Conservation (phyloP, 2,113 vertebrate species). For the Struthidea cinerea region DNA sequence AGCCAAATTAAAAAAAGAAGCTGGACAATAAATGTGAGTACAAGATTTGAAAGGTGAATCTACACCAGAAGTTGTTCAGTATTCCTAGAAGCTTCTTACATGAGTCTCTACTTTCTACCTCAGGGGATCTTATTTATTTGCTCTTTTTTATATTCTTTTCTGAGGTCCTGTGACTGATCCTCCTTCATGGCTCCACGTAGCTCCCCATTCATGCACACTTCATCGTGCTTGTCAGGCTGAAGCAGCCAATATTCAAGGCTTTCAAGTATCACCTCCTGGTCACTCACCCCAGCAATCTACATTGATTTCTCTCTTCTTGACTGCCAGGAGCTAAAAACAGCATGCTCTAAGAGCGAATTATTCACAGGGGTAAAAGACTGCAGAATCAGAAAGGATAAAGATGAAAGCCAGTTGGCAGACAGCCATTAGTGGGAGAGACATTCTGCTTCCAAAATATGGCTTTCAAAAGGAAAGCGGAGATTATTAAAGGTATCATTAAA, state of each 20-base stretch:
- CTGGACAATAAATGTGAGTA: not conserved
- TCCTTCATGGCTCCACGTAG: not conserved
- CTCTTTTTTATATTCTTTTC: not conserved
- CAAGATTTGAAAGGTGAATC: not conserved
- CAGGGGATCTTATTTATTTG: not conserved
- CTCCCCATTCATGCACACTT: not conserved
- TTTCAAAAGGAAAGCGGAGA: not conserved
- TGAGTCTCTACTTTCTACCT: not conserved
- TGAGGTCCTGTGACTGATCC: not conserved
- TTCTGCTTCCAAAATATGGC: not conserved
- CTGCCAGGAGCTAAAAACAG: slow-evolving; percentile 28
- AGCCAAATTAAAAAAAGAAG: not conserved
- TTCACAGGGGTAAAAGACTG: not conserved
- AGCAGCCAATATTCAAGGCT: not conserved
- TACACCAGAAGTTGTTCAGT: not conserved
- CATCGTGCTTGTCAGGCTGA: not conserved
- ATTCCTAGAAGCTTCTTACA: not conserved
- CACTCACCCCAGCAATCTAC: slow-evolving; percentile 31
- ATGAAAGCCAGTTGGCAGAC: slow-evolving; percentile 28
- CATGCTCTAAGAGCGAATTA: not conserved
- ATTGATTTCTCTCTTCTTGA: not conserved
- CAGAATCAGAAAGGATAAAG: slow-evolving; percentile 9
- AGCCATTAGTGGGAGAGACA: slow-evolving; percentile 20
- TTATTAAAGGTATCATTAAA: slow-evolving; percentile 36
- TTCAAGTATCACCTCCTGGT: slow-evolving; percentile 10